phyloP scores from a whole-genome alignment of 2,113 vertebrate species.

The Cyprinodon variegatus region DNA sequence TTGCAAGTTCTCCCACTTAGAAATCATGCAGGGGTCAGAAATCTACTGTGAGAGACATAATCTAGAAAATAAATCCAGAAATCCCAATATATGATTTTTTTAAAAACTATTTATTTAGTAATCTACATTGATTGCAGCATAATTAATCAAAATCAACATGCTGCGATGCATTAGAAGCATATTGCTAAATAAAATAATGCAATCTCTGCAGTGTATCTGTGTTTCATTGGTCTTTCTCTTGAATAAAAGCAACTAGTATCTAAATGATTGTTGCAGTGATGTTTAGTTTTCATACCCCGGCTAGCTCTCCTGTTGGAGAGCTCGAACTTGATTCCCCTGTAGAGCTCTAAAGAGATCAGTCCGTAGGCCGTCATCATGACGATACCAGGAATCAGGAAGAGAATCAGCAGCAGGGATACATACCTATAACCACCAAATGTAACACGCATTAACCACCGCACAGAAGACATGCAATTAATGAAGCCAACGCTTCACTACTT shows the following conservation, averaged over 20 bases:
- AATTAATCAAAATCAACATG: not conserved
- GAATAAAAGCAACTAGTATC: not conserved
- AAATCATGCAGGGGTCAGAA: no score
- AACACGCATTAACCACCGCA: not conserved
- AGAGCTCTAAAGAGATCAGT: constrained; percentile 94
- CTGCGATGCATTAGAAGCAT: not conserved
- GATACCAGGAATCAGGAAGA: constrained; percentile 94
- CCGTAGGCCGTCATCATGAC: constrained; percentile 95
- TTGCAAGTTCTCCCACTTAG: no score
- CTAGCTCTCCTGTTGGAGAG: constrained; percentile 83
- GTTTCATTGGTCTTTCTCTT: no score
- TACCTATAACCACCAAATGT: constrained; percentile 80
- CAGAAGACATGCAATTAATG: not conserved
- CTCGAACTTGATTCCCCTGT: constrained; percentile 93
- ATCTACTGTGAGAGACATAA: no score
- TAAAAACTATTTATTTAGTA: not conserved
- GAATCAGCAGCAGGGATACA: constrained; percentile 88
- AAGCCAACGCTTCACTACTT: not conserved
- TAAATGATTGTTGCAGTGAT: not conserved
- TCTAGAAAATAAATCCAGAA: no score
- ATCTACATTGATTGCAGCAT: not conserved
- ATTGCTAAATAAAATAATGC: not conserved
- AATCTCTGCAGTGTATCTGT: not conserved
- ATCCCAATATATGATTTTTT: no score
- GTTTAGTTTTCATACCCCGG: constrained; percentile 81